Conservation (phyloP, 1,140 invertebrate genomes). For the Drosophila varians region DNA sequence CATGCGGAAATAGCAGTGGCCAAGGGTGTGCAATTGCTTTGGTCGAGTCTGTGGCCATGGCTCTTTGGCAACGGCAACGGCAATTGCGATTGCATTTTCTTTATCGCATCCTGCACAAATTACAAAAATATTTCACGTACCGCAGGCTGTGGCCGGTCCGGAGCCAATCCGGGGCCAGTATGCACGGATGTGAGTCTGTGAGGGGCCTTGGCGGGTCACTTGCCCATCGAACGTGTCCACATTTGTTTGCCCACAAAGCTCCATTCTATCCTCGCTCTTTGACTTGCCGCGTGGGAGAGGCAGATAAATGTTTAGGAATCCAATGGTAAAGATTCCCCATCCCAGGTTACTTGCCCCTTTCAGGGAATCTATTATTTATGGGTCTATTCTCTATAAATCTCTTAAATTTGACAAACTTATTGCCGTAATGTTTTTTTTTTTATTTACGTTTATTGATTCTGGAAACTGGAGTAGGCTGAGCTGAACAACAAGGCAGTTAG, state of each 20-base stretch:
- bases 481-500: not conserved
- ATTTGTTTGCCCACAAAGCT: conserved; percentile 31
- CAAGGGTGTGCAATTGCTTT: conserved; percentile 39
- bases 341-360: conserved; percentile 10
- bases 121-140: conserved; percentile 68
- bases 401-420: not conserved
- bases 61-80: conserved; percentile 13
- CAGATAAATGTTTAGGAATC: conserved; percentile 22
- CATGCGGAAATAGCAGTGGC: conserved; percentile 45
- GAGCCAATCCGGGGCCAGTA: not conserved
- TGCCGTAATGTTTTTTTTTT: too few relatives aligned
- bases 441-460: too few relatives aligned
- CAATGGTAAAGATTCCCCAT: conserved; percentile 9
- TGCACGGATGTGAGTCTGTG: conserved; percentile 22
- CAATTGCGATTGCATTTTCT: conserved; percentile 58
- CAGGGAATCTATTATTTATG: not conserved
- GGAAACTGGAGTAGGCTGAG: conserved; percentile 4
- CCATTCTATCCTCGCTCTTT: conserved; percentile 28
- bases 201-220: conserved; percentile 39
- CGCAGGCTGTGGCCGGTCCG: conserved; percentile 14
- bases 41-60: conserved; percentile 1
- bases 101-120: conserved; percentile 71
- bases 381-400: not conserved
- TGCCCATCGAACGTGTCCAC: conserved; percentile 58
- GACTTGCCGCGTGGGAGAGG: conserved; percentile 54